A percentile compares a stretch with the other conserved stretches of the same genome.
Evolutionary conservation across 2,113 vertebrate genomes (phyloP).

Genomic region (Nothocercus nigrocapillus): DNA sequence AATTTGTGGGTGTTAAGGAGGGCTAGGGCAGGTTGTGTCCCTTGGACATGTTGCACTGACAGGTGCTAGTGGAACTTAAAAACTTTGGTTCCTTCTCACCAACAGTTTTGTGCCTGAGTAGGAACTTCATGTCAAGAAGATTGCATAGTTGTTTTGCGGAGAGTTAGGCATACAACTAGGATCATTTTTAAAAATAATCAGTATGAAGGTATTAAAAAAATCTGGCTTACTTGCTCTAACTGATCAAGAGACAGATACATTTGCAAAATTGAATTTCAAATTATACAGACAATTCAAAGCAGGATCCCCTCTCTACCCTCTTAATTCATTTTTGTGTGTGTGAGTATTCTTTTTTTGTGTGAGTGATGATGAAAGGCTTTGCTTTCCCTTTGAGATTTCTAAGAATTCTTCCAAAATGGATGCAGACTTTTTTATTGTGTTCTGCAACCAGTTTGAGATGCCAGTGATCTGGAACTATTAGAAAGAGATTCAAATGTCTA

Average conservation of each 20-base stretch:
- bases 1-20: background rate
- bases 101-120: background rate
- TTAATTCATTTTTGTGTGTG: background rate
- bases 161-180: background rate
- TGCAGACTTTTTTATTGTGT: background rate
- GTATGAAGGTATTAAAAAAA: background rate
- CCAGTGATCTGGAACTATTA: background rate
- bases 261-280: background rate
- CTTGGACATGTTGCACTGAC: background rate
- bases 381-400: background rate
- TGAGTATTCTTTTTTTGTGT: background rate
- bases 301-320: background rate
- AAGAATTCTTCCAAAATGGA: slow-evolving; percentile 5
- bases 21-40: accelerated
- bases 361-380: background rate
- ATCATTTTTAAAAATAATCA: background rate
- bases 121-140: background rate
- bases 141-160: background rate
- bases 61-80: background rate
- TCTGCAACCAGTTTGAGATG: background rate
- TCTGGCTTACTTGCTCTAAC: background rate
- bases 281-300: background rate
- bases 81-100: background rate
- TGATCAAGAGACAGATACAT: background rate
- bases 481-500: background rate